Evolutionary conservation across 2,888 invertebrate genomes (phyloP).

Genomic region (Mythimna ferrago): DNA sequence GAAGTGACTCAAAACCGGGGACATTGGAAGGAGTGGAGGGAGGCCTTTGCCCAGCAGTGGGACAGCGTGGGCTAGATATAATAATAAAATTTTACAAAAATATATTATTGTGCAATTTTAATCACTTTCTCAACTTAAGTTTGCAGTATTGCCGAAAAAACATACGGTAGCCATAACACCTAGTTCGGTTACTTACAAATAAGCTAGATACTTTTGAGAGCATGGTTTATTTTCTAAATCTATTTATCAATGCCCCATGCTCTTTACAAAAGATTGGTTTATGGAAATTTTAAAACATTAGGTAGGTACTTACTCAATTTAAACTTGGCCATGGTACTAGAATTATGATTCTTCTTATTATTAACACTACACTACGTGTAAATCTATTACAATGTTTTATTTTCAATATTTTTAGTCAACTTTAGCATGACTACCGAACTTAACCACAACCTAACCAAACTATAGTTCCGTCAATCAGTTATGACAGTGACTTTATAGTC

Average conservation of each 20-base stretch:
- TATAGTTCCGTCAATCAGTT: slow-evolving; percentile 2
- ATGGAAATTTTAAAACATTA: slow-evolving; percentile 1
- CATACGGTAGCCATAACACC: not conserved
- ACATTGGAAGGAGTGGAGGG: no score
- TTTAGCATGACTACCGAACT: slow-evolving; percentile 8
- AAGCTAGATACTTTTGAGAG: not conserved
- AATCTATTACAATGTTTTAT: not conserved
- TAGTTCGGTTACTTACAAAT: no score
- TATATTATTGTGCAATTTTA: slow-evolving; percentile 17
- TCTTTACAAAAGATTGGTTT: not conserved
- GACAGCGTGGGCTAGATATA: no score
- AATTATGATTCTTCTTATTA: slow-evolving; percentile 16
- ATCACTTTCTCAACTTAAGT: not conserved
- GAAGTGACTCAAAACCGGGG: no score
- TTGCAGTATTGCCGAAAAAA: not conserved
- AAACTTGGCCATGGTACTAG: slow-evolving; percentile 81
- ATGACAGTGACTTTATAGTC: slow-evolving; percentile 14
- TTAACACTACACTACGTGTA: slow-evolving; percentile 11
- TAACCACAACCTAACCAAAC: slow-evolving; percentile 53
- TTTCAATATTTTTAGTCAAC: not conserved
- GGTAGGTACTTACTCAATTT: slow-evolving; percentile 81
- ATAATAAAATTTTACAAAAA: not conserved
- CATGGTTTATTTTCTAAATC: not conserved
- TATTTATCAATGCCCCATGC: slow-evolving; percentile 11
- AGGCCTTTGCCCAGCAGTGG: no score